Percentiles rank a stretch among this genome's conserved stretches.
Evolutionary conservation across 2,888 invertebrate genomes (phyloP).

Genomic region (Brachypterus glaber): DNA sequence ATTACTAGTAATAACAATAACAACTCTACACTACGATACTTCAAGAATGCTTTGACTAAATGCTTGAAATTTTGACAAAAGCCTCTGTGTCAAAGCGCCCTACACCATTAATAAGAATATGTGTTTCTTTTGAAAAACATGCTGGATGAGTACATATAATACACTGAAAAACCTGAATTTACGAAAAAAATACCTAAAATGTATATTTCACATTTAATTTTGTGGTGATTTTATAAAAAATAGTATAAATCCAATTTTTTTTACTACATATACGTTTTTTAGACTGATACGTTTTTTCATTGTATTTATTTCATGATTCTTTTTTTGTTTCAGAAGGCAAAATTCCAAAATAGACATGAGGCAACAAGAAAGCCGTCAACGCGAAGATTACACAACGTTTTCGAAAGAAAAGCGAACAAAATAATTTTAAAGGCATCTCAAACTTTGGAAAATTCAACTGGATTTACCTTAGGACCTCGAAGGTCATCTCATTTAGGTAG

Average conservation of each 20-base stretch:
- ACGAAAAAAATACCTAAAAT: too few species aligned
- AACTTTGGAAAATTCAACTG: constrained; percentile 72
- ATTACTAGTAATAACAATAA: too few species aligned
- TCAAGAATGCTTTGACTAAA: too few species aligned
- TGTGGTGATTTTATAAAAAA: too few species aligned
- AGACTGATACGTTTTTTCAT: constrained; percentile 2
- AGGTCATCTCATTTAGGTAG: constrained; percentile 44
- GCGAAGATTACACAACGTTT: constrained; percentile 71
- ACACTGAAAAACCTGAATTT: too few species aligned
- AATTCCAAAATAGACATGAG: constrained; percentile 63
- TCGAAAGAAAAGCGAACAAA: constrained; percentile 74
- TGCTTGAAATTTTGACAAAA: too few species aligned
- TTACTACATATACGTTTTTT: constrained; percentile 2
- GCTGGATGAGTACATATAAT: too few species aligned
- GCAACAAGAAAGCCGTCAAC: constrained; percentile 70
- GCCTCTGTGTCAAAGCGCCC: neutral
- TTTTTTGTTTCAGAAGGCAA: constrained; percentile 49
- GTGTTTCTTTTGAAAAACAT: too few species aligned
- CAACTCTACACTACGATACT: too few species aligned
- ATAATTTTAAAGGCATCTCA: constrained; percentile 76
- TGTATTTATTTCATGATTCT: constrained; percentile 11
- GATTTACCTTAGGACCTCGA: constrained; percentile 62
- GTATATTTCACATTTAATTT: too few species aligned
- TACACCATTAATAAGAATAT: neutral
- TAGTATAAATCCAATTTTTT: too few species aligned